These are phyloP conservation scores for Diplodus puntazzo DNA, from an alignment of 2,797 vertebrate genomes.

Conservation along the genomic window DNA sequence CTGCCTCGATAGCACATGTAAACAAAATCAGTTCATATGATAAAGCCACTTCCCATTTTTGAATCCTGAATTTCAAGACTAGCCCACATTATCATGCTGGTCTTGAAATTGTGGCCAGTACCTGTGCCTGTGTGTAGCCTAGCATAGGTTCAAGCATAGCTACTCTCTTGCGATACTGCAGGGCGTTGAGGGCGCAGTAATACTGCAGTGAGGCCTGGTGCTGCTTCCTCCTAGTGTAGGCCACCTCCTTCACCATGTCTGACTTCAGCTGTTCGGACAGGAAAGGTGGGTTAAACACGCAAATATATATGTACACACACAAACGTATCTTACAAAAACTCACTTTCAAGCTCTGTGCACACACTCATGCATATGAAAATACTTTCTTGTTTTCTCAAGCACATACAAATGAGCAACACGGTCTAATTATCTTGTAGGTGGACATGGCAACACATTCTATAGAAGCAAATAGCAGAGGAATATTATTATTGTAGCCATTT, in stretches of 20 bases:
- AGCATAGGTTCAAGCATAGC: slow-evolving; percentile 97
- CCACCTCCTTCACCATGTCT: slow-evolving; percentile 93
- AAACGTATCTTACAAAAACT: neutral
- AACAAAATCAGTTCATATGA: slow-evolving; percentile 6
- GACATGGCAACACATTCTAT: neutral
- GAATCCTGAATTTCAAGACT: slow-evolving; percentile 7
- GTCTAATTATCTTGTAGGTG: slow-evolving; percentile 14
- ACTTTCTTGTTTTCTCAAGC: neutral
- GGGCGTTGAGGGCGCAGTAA: slow-evolving; percentile 96
- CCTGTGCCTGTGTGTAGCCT: slow-evolving; percentile 95
- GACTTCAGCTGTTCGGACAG: slow-evolving; percentile 88
- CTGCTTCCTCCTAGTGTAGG: slow-evolving; percentile 93
- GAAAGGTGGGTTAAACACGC: slow-evolving; percentile 36
- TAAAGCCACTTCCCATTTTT: neutral
- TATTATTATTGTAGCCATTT: slow-evolving; percentile 30
- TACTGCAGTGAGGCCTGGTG: slow-evolving; percentile 97
- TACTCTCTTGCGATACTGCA: slow-evolving; percentile 95
- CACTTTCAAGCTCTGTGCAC: slow-evolving; percentile 27
- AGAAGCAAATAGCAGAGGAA: slow-evolving; percentile 9
- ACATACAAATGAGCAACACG: slow-evolving; percentile 37
- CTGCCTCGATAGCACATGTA: neutral
- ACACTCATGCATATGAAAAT: slow-evolving; percentile 53
- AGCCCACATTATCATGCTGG: no score
- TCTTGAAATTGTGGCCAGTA: slow-evolving; percentile 62
- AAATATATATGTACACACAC: slow-evolving; percentile 7